Evolutionary conservation across 2,113 vertebrate species (phyloP), one percentile per base, ranked within the genome.

Genomic region (Lepisosteus osseus): DNA sequence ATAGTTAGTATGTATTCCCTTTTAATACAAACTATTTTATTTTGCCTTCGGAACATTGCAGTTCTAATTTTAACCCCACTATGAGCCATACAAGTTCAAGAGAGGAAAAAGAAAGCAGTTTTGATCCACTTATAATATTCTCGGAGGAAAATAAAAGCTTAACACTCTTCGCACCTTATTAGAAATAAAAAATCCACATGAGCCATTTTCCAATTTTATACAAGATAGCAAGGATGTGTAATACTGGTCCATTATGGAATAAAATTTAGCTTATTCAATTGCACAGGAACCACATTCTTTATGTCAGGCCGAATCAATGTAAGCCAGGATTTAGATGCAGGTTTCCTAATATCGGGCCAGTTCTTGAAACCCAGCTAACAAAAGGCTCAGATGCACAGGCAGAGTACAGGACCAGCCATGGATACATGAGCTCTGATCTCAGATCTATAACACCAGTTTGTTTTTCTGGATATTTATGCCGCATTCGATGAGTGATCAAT

Each of bases 311-410:
- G 61, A 62, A 70, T 81, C 68, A 43, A 56, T 62, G 63, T 72
- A 64, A 62, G 66, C 69, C 75, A 72, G 77, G 74, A 82, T 83
- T 87, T 83, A 79, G 79, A 80, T 69, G 74, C 74, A 80, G 82
- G 83, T 82, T 86, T 79, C 71, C 79, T 80, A 76, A 81, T 77
- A 68, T 74, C 77, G 77, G 79, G 76, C 78, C 78, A 77, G 65
- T 77, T 82, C 73, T 77, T 77, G 75, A 74, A 51, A 69, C 43
- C 54, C 1, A 40, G 84, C 85, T 86, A 87, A 78, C 41, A 47
- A 9, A n/a, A 7, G 45, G 56, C 47, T 55, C 72, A 47, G 41
- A 14, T 13, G 59, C 67, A 44, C 54, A 54, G 63, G 68, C 68
- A 44, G 41, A 64, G 73, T 62, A 63, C 57, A 29, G 6, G 72